phyloP scores from a whole-genome alignment of 2,888 invertebrate species.

The Sminthurides aquaticus region DNA sequence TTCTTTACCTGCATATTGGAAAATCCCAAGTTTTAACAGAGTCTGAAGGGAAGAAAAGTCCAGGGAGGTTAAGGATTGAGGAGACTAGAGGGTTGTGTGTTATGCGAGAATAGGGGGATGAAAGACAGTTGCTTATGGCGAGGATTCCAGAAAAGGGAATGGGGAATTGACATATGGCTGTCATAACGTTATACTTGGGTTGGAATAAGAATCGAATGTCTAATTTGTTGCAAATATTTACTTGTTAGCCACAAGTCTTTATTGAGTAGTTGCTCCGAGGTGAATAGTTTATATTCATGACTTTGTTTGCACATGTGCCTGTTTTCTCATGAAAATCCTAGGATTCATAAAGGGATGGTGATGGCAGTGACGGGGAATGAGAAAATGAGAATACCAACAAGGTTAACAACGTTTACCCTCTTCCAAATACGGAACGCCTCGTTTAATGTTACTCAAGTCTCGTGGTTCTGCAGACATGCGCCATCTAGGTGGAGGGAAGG shows the following conservation, averaged over 20 bases:
- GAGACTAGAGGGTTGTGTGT: too few relatives aligned
- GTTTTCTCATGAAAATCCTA: too few relatives aligned
- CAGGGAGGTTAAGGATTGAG: too few relatives aligned
- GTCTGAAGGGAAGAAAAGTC: too few relatives aligned
- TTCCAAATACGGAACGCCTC: background rate
- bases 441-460: background rate
- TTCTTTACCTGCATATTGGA: too few relatives aligned
- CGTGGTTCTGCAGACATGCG: background rate
- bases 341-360: too few relatives aligned
- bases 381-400: background rate
- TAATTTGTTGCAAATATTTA: slow-evolving; percentile 5
- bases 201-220: background rate
- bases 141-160: slow-evolving; percentile 1
- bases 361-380: too few relatives aligned
- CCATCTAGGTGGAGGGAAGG: background rate
- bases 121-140: slow-evolving; percentile 4
- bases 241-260: background rate
- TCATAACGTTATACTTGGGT: background rate
- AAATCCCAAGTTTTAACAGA: too few relatives aligned
- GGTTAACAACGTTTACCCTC: background rate
- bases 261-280: background rate
- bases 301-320: background rate
- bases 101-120: too few relatives aligned
- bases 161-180: slow-evolving; percentile 4
- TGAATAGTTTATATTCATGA: background rate